phyloP scores from a whole-genome alignment of 2,797 vertebrate species.

The Coregonus suidteri region DNA sequence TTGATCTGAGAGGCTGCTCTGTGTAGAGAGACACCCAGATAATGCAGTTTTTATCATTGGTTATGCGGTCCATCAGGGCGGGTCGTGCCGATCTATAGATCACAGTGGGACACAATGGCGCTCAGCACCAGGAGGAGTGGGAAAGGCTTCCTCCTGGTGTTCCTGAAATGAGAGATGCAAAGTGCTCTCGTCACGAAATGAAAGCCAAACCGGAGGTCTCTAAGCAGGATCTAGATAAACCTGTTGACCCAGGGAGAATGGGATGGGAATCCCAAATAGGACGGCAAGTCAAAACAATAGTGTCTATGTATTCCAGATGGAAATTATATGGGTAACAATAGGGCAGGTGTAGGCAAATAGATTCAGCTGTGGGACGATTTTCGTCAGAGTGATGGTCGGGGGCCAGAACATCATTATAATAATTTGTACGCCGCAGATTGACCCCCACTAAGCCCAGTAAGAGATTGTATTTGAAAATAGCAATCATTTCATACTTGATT shows the following conservation, averaged over 20 bases:
- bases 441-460: too few relatives aligned
- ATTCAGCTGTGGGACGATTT: too few relatives aligned
- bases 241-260: constrained; percentile 47
- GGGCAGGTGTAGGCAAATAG: background rate
- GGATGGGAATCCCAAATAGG: constrained; percentile 33
- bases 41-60: constrained; percentile 38
- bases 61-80: constrained; percentile 68
- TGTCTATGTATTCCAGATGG: background rate
- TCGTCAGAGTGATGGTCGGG: too few relatives aligned
- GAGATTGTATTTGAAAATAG: too few relatives aligned
- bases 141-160: constrained; percentile 57
- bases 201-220: constrained; percentile 58
- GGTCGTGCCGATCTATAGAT: constrained; percentile 67
- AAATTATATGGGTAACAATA: constrained; percentile 21
- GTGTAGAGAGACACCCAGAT: constrained; percentile 9
- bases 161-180: constrained; percentile 65
- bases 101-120: constrained; percentile 45
- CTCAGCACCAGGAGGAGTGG: constrained; percentile 38
- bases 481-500: too few relatives aligned
- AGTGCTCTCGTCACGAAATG: constrained; percentile 51
- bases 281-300: constrained; percentile 13
- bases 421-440: too few relatives aligned
- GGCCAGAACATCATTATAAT: too few relatives aligned
- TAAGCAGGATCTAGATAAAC: constrained; percentile 46
- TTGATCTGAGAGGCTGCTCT: constrained; percentile 4